Evolutionary conservation across 2,888 invertebrate genomes (phyloP).

Genomic region (Arenicola marina): DNA sequence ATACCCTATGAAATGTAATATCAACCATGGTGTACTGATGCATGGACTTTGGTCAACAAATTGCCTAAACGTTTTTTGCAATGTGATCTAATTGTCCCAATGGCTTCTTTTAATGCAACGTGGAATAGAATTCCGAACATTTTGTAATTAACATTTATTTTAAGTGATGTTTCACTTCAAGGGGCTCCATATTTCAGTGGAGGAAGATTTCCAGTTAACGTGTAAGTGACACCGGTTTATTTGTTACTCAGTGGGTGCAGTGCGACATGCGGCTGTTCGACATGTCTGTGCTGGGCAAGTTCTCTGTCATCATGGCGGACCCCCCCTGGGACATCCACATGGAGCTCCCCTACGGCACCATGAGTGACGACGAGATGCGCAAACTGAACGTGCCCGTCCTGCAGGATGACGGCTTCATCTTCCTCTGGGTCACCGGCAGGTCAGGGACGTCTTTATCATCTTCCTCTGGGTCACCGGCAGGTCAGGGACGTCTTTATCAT

Average conservation of each 20-base stretch:
- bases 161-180: no score
- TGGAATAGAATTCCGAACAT: constrained; percentile 2
- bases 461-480: constrained; percentile 68
- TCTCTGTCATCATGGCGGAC: constrained; percentile 98
- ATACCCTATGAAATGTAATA: no score
- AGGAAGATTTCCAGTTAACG: no score
- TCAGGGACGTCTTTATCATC: constrained; percentile 84
- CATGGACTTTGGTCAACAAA: no score
- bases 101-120: no score
- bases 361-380: constrained; percentile 99
- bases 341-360: constrained; percentile 97
- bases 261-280: constrained; percentile 91
- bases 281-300: constrained; percentile 91
- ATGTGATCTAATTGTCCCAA: no score
- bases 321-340: constrained; percentile 99
- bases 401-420: constrained; percentile 94
- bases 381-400: constrained; percentile 90
- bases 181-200: no score
- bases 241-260: constrained; percentile 89
- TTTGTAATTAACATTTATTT: constrained; percentile 4
- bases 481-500: no score
- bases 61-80: no score
- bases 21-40: no score
- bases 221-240: neutral
- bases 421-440: constrained; percentile 96